These are phyloP conservation scores for Morbakka virulenta DNA, from an alignment of 30 jellyfish, hydroid and myxozoan species.

Conservation along the genomic window DNA sequence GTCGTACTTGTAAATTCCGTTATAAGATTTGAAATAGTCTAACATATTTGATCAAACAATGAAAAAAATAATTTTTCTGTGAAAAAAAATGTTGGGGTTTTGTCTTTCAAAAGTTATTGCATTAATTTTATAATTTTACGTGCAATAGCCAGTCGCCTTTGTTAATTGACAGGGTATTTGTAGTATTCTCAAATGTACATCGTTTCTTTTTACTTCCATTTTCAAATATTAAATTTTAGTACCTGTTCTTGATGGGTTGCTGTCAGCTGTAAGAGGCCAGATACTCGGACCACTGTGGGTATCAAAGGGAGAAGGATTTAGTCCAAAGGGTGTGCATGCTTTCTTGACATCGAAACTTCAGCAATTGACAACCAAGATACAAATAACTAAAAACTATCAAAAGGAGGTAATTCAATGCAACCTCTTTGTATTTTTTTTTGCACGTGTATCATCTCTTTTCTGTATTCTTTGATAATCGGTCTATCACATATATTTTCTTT, in stretches of 20 bases:
- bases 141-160: neutral
- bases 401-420: neutral
- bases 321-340: slow-evolving; percentile 77
- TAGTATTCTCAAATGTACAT: neutral
- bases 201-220: neutral
- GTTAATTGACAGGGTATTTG: neutral
- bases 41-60: no score
- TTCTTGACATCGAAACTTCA: slow-evolving; percentile 32
- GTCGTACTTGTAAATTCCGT: no score
- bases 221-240: slow-evolving; percentile 9
- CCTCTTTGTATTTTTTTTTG: neutral
- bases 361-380: no score
- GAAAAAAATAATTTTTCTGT: no score
- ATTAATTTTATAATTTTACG: neutral
- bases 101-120: neutral
- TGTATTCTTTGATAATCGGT: no score
- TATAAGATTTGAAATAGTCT: no score
- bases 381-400: no score
- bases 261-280: slow-evolving; percentile 42
- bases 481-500: no score
- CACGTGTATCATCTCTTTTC: no score
- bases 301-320: slow-evolving; percentile 73
- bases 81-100: neutral
- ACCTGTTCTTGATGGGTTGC: slow-evolving; percentile 42
- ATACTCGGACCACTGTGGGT: slow-evolving; percentile 89